Evolutionary conservation across 2,113 vertebrate genomes (phyloP).

Genomic region (Phaethornis superciliosus): DNA sequence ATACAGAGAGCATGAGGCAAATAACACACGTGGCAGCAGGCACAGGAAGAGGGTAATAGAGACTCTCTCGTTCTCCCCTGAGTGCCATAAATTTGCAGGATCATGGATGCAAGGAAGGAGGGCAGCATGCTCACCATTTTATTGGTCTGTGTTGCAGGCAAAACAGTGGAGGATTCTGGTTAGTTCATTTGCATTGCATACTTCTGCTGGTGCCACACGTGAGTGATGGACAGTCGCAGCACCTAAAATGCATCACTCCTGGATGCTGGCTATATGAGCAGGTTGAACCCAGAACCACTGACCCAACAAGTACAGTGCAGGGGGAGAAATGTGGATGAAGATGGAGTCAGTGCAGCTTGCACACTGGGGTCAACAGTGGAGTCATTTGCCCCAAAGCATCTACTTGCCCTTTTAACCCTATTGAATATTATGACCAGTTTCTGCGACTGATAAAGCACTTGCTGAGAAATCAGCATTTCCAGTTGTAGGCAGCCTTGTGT

Average conservation of each 20-base stretch:
- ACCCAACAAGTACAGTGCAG: background rate
- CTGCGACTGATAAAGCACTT: background rate
- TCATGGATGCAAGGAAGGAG: accelerated
- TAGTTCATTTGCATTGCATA: background rate
- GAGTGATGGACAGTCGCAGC: background rate
- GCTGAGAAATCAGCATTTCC: background rate
- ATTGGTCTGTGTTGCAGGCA: background rate
- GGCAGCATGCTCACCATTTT: background rate
- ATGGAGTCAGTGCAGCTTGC: background rate
- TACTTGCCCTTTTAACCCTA: background rate
- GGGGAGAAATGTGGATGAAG: accelerated
- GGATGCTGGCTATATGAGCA: no score
- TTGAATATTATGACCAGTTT: background rate
- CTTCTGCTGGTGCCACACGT: background rate
- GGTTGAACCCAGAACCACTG: background rate
- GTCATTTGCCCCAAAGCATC: background rate
- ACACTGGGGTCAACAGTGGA: no score
- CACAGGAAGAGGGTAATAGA: background rate
- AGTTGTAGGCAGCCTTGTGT: background rate
- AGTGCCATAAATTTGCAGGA: background rate
- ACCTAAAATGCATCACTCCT: accelerated
- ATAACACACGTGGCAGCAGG: accelerated
- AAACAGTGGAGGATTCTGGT: background rate
- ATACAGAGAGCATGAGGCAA: background rate
- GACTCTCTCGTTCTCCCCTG: accelerated